Conservation (phyloP, 1,140 invertebrate species). For the Piezodorus guildinii region DNA sequence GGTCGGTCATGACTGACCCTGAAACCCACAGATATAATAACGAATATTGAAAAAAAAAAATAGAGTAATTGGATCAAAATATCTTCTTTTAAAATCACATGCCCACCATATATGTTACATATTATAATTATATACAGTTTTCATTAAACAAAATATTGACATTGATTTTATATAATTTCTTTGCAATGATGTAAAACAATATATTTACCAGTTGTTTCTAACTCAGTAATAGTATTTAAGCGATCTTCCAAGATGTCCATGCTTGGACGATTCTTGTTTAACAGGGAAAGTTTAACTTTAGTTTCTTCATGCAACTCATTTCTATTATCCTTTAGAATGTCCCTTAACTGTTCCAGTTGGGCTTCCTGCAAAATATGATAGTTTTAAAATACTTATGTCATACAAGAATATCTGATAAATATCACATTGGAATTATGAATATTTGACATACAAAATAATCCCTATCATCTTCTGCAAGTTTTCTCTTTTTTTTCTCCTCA, state of each 20-base stretch:
- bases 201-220: conserved; percentile 47
- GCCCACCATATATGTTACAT: too few relatives aligned
- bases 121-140: too few relatives aligned
- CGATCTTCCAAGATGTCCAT: conserved; percentile 44
- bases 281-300: conserved; percentile 63
- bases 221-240: conserved; percentile 52
- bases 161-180: too few relatives aligned
- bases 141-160: too few relatives aligned
- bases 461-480: conserved; percentile 47
- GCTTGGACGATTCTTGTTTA: conserved; percentile 42
- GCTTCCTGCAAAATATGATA: conserved; percentile 44
- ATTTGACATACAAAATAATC: conserved; percentile 41
- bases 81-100: too few relatives aligned
- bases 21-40: conserved; percentile 14
- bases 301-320: conserved; percentile 63
- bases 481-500: conserved; percentile 55
- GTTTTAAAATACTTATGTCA: conserved; percentile 13
- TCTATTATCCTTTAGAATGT: conserved; percentile 54
- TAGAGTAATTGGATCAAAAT: too few relatives aligned
- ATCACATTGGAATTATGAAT: conserved; percentile 17
- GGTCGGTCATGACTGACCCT: conserved; percentile 60
- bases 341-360: conserved; percentile 57
- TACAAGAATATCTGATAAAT: conserved; percentile 21
- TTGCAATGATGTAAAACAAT: too few relatives aligned
- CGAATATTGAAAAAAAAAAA: too few relatives aligned